A percentile compares a stretch with the other conserved stretches of the same genome.
phyloP scores from a whole-genome alignment of 2,797 vertebrate genomes.

The Mormyrops attenuatus region DNA sequence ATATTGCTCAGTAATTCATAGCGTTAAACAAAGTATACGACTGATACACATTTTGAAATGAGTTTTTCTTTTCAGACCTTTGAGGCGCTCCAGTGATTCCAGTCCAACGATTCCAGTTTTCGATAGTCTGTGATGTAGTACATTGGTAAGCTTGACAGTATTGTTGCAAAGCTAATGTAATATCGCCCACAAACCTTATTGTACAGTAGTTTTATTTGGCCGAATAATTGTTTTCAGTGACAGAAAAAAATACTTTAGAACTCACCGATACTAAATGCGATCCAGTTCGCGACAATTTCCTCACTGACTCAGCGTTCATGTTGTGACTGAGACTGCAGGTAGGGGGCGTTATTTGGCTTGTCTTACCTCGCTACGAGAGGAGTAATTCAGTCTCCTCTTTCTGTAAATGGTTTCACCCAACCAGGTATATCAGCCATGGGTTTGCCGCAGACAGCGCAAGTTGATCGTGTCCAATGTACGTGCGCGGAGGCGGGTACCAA shows the following conservation, averaged over 20 bases:
- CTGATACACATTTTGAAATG: neutral
- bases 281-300: neutral
- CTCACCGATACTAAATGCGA: neutral
- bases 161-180: neutral
- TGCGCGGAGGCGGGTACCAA: neutral
- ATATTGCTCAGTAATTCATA: neutral
- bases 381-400: conserved; percentile 23
- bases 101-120: neutral
- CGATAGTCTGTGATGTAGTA: neutral
- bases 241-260: neutral
- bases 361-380: neutral
- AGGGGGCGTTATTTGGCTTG: neutral
- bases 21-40: neutral
- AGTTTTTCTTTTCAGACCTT: neutral
- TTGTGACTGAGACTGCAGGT: neutral
- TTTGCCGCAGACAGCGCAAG: conserved; percentile 26
- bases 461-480: conserved; percentile 27
- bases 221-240: neutral
- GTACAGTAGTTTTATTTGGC: neutral
- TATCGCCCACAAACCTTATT: neutral
- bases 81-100: neutral
- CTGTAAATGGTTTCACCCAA: conserved; percentile 36
- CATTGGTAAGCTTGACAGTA: neutral
- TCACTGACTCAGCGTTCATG: neutral
- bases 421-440: conserved; percentile 52